Percentiles rank a stretch among this genome's conserved stretches.
phyloP scores from a whole-genome alignment of 2,797 vertebrate species.

The Lagodon rhomboides region DNA sequence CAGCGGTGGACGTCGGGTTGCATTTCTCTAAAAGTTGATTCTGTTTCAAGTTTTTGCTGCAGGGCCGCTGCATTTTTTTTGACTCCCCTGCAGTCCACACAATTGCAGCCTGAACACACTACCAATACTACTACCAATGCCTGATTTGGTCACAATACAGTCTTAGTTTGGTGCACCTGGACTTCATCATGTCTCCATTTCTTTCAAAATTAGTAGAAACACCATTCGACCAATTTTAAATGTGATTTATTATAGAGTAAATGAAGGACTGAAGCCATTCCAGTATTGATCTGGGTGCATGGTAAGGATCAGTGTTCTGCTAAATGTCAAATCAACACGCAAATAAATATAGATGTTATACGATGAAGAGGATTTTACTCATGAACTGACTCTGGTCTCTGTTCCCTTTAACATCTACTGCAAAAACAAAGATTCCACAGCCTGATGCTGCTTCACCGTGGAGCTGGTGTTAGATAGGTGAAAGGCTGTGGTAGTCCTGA shows the following conservation, averaged over 20 bases:
- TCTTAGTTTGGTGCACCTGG: background rate
- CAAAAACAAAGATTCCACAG: background rate
- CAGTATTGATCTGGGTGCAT: constrained; percentile 1
- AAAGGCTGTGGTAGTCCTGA: background rate
- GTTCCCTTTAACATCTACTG: background rate
- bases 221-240: background rate
- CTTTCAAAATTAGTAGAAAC: background rate
- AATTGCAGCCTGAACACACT: too few species aligned
- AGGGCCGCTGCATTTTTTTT: too few species aligned
- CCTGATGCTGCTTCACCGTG: background rate
- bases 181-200: background rate
- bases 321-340: constrained; percentile 11
- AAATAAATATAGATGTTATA: constrained; percentile 6
- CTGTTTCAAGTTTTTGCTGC: too few species aligned
- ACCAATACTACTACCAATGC: too few species aligned
- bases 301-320: background rate
- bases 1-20: too few species aligned
- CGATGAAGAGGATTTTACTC: background rate
- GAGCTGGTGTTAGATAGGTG: constrained; percentile 11
- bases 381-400: background rate
- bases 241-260: background rate
- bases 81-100: too few species aligned
- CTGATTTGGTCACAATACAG: too few species aligned
- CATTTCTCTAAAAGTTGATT: too few species aligned
- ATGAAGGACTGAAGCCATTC: background rate